These are phyloP conservation scores for Caiman crocodilus DNA, from an alignment of 2,797 vertebrate species.

Conservation along the genomic window DNA sequence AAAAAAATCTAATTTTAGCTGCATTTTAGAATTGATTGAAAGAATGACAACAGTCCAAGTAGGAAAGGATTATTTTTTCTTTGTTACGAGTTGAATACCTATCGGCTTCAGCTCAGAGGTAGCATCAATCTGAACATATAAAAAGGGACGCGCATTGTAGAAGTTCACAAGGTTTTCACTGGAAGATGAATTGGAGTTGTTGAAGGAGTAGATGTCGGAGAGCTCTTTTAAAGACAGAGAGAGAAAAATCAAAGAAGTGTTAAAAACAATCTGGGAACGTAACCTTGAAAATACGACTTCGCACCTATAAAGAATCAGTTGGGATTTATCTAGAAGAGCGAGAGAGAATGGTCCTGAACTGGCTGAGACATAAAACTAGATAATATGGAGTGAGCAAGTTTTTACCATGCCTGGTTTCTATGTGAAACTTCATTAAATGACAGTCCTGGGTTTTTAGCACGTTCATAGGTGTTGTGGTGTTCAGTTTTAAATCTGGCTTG, in stretches of 20 bases:
- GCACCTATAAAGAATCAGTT: background rate
- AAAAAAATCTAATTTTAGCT: background rate
- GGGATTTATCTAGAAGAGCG: background rate
- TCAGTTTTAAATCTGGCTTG: background rate
- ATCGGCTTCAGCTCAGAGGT: background rate
- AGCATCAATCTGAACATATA: background rate
- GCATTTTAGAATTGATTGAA: slow-evolving; percentile 29
- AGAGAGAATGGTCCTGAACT: background rate
- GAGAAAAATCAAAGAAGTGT: background rate
- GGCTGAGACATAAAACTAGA: background rate
- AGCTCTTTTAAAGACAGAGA: rapidly evolving
- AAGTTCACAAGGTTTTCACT: background rate
- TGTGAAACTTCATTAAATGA: background rate
- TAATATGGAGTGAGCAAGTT: background rate
- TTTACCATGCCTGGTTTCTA: background rate
- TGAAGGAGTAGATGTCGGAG: background rate
- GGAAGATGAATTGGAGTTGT: background rate
- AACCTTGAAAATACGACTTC: background rate
- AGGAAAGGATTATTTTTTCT: background rate
- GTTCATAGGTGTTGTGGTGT: background rate
- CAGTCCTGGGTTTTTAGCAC: background rate
- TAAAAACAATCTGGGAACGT: background rate
- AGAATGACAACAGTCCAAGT: background rate
- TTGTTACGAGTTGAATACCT: background rate
- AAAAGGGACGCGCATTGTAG: background rate